A percentile compares a stretch with the other conserved stretches of the same genome.
These are phyloP conservation scores for Forpus xanthops DNA, from an alignment of 2,797 vertebrate species.

Conservation along the genomic window DNA sequence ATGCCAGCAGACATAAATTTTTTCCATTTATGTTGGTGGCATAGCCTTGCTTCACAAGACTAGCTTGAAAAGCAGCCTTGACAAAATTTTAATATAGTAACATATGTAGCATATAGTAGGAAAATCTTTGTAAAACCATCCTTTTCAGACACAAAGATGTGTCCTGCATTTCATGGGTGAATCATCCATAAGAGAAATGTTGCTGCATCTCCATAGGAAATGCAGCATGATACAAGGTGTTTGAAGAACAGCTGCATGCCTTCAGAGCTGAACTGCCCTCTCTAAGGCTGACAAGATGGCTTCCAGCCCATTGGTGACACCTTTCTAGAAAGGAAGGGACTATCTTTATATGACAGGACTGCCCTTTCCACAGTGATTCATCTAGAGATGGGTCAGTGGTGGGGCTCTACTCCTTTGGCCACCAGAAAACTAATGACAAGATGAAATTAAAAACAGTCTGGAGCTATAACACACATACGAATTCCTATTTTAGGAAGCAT, in stretches of 20 bases:
- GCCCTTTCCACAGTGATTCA: not conserved
- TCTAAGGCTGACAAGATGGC: not conserved
- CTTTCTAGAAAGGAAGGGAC: not conserved
- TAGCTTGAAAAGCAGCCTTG: not conserved
- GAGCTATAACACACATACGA: not conserved
- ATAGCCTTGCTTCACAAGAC: not conserved
- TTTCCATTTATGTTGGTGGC: not conserved
- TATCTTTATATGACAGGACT: not conserved
- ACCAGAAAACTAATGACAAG: not conserved
- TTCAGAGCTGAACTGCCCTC: not conserved
- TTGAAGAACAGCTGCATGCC: not conserved
- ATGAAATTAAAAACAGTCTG: not conserved
- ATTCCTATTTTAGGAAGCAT: not conserved
- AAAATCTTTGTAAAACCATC: not conserved
- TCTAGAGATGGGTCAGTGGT: accelerated
- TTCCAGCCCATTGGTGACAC: not conserved
- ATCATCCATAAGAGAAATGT: not conserved
- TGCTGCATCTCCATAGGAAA: accelerated
- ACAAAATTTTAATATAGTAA: not conserved
- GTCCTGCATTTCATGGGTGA: not conserved
- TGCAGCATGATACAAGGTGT: accelerated
- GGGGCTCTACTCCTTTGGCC: not conserved
- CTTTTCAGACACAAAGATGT: not conserved
- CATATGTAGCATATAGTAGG: not conserved
- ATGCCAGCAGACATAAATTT: not conserved